Evolutionary conservation across 2,888 invertebrate species (phyloP).

Genomic region (Nymphalis c-album): DNA sequence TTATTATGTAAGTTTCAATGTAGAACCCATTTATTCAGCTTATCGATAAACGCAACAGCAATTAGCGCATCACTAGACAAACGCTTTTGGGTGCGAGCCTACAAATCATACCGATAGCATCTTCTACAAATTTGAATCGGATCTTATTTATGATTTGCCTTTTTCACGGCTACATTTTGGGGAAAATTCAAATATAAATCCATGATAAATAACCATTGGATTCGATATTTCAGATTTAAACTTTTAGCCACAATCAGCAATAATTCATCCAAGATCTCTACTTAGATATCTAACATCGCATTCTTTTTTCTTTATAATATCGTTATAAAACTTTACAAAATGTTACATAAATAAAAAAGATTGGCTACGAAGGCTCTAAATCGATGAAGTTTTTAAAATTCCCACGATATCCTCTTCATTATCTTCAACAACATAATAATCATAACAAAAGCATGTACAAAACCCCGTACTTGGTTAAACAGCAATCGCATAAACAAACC

Average conservation of each 20-base stretch:
- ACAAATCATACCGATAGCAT: constrained; percentile 81
- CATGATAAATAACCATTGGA: constrained; percentile 75
- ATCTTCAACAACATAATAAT: constrained; percentile 77
- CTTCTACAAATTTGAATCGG: constrained; percentile 83
- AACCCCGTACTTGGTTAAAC: constrained; percentile 80
- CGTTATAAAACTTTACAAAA: background rate
- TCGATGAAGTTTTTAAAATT: constrained; percentile 45
- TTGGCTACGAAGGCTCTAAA: background rate
- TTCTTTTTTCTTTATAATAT: background rate
- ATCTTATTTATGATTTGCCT: constrained; percentile 82
- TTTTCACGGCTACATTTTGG: constrained; percentile 80
- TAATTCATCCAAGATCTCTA: constrained; percentile 12
- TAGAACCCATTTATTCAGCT: constrained; percentile 34
- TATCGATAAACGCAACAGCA: constrained; percentile 60
- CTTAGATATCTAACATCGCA: background rate
- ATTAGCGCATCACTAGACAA: constrained; percentile 79
- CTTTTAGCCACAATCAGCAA: constrained; percentile 44
- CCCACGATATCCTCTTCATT: constrained; percentile 67
- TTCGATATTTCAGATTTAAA: constrained; percentile 65
- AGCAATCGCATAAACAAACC: constrained; percentile 82
- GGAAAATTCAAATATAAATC: constrained; percentile 78
- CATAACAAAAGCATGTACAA: constrained; percentile 78
- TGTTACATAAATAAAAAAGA: constrained; percentile 3
- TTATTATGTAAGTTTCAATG: constrained; percentile 36
- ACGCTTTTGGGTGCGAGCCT: constrained; percentile 78